Evolutionary conservation across 2,797 vertebrate species (phyloP), one percentile per base, ranked within the genome.

Genomic region (Ctenopoma kingsleyae): DNA sequence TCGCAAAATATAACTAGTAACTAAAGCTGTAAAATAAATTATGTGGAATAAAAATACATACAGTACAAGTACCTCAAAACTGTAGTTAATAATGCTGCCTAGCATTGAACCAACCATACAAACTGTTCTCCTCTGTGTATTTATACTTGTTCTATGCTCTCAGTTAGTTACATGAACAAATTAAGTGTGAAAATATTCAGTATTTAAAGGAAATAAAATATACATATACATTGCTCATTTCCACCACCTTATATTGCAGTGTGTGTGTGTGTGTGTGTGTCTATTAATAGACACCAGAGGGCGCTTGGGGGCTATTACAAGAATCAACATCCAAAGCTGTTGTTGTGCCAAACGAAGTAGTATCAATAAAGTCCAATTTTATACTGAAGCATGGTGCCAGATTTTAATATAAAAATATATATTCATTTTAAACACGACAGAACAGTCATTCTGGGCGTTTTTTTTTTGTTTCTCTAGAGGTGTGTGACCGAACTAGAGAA

Each of bases 241-340:
- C n/a, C 11, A n/a, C 6, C n/a, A 19, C 8, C 3, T 0, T 54
- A 5, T 11, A 27, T 27, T 27, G 25, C 6, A 27, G 2, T 27
- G 25, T 6, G 6, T 27, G 25, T n/a, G n/a, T n/a, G n/a, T n/a
- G 25, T 27, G 46, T 76, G 10, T 36, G 9, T 36, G 11, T 36
- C 35, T 32, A 32, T 11, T 27, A 40, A 20, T 6, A 6, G 60
- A 78, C 93, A 90, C 78, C 71, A 93, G 93, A 27, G 80, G 90
- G 90, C 87, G 85, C 79, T 46, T 78, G 5, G n/a, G 80, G 79
- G 82, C 78, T 12, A 11, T 30, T 0, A 27, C 8, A 48, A n/a
- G 27, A 20, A 61, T 7, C 22, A 64, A 17, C 17, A 12, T 48
- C 4, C 23, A 65, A 47, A 76, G 32, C 6, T 27, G 3, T 16